A percentile compares a stretch with the other conserved stretches of the same genome.
Evolutionary conservation across 2,113 vertebrate genomes (phyloP).

Genomic region (Phasianus colchicus): DNA sequence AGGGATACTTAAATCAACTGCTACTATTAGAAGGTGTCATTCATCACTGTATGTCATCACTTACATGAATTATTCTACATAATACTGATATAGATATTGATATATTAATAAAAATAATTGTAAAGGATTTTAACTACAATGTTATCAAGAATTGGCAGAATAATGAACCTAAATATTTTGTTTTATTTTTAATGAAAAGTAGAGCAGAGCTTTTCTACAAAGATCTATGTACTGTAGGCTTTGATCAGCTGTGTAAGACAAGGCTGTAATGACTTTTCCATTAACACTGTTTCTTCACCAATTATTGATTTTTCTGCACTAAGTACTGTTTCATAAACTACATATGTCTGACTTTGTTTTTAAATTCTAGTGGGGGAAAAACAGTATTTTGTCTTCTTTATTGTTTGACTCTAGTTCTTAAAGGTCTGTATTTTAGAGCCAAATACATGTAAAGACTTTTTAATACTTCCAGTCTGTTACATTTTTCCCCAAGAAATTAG

Average conservation of each 20-base stretch:
- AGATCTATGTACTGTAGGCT: background rate
- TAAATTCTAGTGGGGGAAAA: background rate
- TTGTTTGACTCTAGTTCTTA: background rate
- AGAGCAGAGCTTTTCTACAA: background rate
- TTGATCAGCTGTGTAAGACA: background rate
- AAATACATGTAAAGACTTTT: background rate
- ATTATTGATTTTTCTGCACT: background rate
- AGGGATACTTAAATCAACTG: no score
- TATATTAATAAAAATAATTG: no score
- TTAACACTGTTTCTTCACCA: background rate
- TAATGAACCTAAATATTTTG: background rate
- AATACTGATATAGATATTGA: no score
- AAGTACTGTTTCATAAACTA: background rate
- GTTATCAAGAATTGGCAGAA: background rate
- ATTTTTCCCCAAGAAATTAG: conserved; percentile 31
- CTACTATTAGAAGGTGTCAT: no score
- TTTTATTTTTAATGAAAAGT: background rate
- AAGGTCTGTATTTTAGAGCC: conserved; percentile 22
- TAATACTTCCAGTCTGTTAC: background rate
- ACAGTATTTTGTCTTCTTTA: background rate
- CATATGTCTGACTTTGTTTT: background rate
- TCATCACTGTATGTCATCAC: no score
- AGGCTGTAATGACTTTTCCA: background rate
- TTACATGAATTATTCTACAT: no score
- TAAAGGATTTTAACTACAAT: no score